phyloP scores from a whole-genome alignment of 2,888 invertebrate genomes.

The Lasioglossum morio region DNA sequence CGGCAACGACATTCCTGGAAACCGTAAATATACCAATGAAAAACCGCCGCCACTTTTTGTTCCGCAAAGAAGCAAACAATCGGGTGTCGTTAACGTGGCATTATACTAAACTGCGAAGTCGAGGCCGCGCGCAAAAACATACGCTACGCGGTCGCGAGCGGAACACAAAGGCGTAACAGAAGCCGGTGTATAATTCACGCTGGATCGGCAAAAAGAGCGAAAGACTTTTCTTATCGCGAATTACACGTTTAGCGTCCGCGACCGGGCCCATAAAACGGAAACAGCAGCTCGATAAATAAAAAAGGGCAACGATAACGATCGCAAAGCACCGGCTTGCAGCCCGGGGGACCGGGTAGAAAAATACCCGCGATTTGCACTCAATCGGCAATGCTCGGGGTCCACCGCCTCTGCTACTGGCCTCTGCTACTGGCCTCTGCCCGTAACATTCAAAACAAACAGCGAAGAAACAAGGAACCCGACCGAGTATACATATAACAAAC shows the following conservation, averaged over 20 bases:
- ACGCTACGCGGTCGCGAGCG: background rate
- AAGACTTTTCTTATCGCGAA: constrained; percentile 13
- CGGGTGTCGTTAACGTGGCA: background rate
- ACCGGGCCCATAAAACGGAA: constrained; percentile 12
- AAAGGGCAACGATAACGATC: constrained; percentile 36
- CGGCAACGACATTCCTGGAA: background rate
- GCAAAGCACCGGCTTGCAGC: background rate
- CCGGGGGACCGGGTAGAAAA: background rate
- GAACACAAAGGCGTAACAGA: background rate
- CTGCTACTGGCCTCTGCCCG: background rate
- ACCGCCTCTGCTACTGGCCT: background rate
- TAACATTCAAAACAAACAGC: constrained; percentile 20
- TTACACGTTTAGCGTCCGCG: background rate
- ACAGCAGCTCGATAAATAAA: constrained; percentile 9
- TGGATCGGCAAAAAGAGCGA: background rate
- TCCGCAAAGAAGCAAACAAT: background rate
- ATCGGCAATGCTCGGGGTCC: background rate
- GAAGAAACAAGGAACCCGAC: background rate
- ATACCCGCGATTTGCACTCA: constrained; percentile 22
- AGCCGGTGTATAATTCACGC: background rate
- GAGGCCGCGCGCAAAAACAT: background rate
- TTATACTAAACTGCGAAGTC: background rate
- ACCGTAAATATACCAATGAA: background rate
- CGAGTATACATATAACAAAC: constrained; percentile 1
- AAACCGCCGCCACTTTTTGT: background rate